Evolutionary conservation across 1,140 invertebrate species (phyloP).

Genomic region (Stenopsyche tienmushanensis): DNA sequence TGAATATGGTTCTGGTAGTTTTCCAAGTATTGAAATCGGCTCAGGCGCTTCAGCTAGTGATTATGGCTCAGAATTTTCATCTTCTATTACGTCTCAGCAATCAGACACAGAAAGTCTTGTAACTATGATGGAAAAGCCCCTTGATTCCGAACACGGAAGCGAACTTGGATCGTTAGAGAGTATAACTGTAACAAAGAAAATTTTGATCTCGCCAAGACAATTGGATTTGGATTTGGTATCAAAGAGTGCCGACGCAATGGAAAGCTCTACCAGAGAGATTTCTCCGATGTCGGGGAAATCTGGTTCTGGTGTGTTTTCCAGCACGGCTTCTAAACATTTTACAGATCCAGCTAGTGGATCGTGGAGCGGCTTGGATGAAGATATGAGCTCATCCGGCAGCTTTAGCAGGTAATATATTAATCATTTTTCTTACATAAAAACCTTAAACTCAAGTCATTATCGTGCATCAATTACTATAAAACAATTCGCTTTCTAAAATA

Average conservation of each 20-base stretch:
- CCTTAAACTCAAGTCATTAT: not conserved
- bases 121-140: constrained; percentile 51
- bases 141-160: constrained; percentile 29
- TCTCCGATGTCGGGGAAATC: constrained; percentile 56
- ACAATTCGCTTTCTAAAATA: no score
- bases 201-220: constrained; percentile 25
- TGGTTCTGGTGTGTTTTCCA: constrained; percentile 51
- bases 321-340: constrained; percentile 54
- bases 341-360: constrained; percentile 58
- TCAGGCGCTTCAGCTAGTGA: constrained; percentile 46
- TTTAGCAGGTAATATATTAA: constrained; percentile 50
- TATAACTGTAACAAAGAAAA: constrained; percentile 39
- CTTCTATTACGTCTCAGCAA: constrained; percentile 54
- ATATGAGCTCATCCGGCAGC: constrained; percentile 55
- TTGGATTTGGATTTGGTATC: constrained; percentile 30
- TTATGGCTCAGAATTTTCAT: constrained; percentile 54
- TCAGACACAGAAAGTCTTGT: constrained; percentile 56
- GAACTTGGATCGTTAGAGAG: constrained; percentile 39
- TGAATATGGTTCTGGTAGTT: constrained; percentile 43
- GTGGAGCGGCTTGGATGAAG: constrained; percentile 56
- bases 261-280: constrained; percentile 51
- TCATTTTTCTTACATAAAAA: not conserved
- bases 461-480: not conserved
- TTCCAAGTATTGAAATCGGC: constrained; percentile 37
- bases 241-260: constrained; percentile 47